Evolutionary conservation across 2,113 vertebrate species (phyloP).

Genomic region (Jaculus jaculus): DNA sequence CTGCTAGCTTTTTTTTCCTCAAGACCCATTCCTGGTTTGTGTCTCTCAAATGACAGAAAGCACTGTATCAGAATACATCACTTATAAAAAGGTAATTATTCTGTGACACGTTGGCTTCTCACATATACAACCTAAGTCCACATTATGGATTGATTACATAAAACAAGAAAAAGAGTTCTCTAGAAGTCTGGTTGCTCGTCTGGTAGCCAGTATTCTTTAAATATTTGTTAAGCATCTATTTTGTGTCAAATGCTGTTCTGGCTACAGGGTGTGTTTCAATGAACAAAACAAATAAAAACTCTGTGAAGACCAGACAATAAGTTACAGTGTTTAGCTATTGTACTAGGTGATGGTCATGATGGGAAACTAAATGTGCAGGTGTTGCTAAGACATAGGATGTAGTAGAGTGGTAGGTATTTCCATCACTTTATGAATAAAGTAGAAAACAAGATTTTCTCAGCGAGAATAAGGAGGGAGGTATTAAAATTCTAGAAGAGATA

Average conservation of each 20-base stretch:
- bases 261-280: not conserved
- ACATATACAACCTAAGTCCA: not conserved
- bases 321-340: not conserved
- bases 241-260: not conserved
- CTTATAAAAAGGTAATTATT: not conserved
- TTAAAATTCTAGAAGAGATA: slow-evolving; percentile 15
- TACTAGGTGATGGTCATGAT: not conserved
- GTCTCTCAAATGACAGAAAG: not conserved
- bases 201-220: not conserved
- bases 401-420: not conserved
- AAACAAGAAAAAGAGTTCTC: slow-evolving; percentile 46
- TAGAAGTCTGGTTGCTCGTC: not conserved
- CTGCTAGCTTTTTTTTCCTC: not conserved
- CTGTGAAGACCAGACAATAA: not conserved
- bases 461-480: not conserved
- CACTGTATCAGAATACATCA: not conserved
- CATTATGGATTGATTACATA: not conserved
- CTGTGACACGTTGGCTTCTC: slow-evolving; percentile 16
- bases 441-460: slow-evolving; percentile 9
- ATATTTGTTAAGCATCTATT: slow-evolving; percentile 4
- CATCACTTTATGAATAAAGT: slow-evolving; percentile 3
- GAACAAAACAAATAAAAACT: slow-evolving; percentile 1
- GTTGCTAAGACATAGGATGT: not conserved
- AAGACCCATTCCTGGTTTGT: not conserved
- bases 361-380: not conserved